A percentile compares a stretch with the other conserved stretches of the same genome.
These are phyloP conservation scores for Climacteris rufus DNA, from an alignment of 2,113 vertebrate species.

Conservation along the genomic window DNA sequence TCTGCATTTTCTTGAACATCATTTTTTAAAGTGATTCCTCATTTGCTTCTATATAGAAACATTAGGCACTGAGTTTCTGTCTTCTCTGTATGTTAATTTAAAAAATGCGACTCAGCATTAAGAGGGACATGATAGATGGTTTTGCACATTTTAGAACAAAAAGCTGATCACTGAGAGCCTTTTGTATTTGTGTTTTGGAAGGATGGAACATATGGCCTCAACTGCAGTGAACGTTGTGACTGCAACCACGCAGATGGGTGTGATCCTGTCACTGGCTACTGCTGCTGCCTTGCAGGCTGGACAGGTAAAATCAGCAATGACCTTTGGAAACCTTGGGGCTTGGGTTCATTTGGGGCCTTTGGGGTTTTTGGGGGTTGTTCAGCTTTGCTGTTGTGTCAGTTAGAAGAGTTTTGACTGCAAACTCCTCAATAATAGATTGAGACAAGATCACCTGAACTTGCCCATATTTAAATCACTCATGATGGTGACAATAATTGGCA, in stretches of 20 bases:
- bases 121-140: constrained; percentile 19
- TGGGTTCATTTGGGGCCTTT: accelerated
- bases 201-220: constrained; percentile 91
- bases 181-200: constrained; percentile 62
- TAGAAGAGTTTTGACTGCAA: background rate
- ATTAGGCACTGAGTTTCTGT: background rate
- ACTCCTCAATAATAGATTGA: background rate
- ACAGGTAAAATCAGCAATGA: constrained; percentile 79
- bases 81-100: constrained; percentile 19
- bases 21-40: constrained; percentile 34
- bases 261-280: constrained; percentile 88
- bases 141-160: constrained; percentile 1
- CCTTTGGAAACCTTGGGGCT: background rate
- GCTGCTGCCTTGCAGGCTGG: constrained; percentile 94
- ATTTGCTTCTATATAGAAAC: background rate
- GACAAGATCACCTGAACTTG: constrained; percentile 17
- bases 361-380: background rate
- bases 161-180: constrained; percentile 31
- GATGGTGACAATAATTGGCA: constrained; percentile 26
- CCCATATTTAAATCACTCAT: background rate
- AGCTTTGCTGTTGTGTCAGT: background rate
- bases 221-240: constrained; percentile 89
- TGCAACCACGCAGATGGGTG: constrained; percentile 92
- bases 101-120: constrained; percentile 29
- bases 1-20: background rate